These are phyloP conservation scores for Brassicogethes aeneus DNA, from an alignment of 2,888 invertebrate genomes.

Conservation along the genomic window DNA sequence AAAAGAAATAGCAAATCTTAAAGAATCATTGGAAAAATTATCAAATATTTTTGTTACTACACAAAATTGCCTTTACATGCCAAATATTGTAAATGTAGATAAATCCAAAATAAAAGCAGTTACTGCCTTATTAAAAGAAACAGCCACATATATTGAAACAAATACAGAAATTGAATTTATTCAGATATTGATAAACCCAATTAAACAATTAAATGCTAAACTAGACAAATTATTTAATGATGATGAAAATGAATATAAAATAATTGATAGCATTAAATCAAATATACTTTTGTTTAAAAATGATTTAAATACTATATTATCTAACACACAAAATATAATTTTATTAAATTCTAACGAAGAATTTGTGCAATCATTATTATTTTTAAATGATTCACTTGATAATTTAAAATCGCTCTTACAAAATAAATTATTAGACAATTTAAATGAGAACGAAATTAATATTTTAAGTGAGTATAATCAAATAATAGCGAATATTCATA, in stretches of 20 bases:
- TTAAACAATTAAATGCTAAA: neutral
- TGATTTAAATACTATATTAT: too few relatives aligned
- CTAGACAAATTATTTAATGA: neutral
- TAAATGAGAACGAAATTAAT: neutral
- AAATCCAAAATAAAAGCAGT: neutral
- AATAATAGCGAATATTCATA: too few relatives aligned
- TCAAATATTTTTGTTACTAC: constrained; percentile 5
- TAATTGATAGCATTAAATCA: too few relatives aligned
- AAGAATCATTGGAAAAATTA: constrained; percentile 9
- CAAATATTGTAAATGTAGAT: neutral
- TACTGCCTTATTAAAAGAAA: neutral
- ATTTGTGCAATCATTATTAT: too few relatives aligned
- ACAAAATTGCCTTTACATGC: neutral
- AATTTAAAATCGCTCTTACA: too few relatives aligned
- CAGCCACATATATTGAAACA: neutral
- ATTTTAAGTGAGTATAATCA: neutral
- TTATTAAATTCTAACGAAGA: too few relatives aligned
- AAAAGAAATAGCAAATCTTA: neutral
- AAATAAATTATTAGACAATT: neutral
- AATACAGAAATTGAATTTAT: neutral
- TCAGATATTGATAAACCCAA: neutral
- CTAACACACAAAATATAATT: too few relatives aligned
- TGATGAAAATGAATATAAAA: too few relatives aligned
- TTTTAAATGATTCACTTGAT: too few relatives aligned
- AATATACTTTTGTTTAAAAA: too few relatives aligned